These are phyloP conservation scores for Coryphaenoides rupestris DNA, from an alignment of 2,113 vertebrate genomes.

Conservation along the genomic window DNA sequence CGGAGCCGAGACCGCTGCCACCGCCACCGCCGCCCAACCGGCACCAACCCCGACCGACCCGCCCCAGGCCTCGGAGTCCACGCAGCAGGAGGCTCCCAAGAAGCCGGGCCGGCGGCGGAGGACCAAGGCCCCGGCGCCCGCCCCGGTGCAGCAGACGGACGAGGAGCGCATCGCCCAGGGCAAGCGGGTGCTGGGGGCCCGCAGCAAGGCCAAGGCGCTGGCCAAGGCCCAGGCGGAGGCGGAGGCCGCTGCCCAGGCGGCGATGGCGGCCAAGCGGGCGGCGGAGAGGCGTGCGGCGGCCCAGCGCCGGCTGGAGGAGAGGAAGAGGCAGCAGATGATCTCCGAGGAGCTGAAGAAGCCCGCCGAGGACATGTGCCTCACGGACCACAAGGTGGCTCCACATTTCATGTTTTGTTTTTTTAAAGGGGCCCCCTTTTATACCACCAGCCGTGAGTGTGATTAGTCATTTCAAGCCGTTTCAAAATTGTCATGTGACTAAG, in stretches of 20 bases:
- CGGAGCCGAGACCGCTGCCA: too few species aligned
- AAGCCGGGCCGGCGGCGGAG: constrained; percentile 68
- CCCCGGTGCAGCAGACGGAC: constrained; percentile 44
- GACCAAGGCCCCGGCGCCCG: constrained; percentile 34
- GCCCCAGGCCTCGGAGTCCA: constrained; percentile 16
- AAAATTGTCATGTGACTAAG: too few species aligned
- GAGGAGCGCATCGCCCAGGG: constrained; percentile 60
- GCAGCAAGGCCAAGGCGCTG: constrained; percentile 77
- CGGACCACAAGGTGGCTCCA: constrained; percentile 87
- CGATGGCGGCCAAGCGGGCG: constrained; percentile 66
- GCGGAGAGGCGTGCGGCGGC: constrained; percentile 77
- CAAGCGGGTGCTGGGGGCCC: constrained; percentile 68
- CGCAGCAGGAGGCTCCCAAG: constrained; percentile 46
- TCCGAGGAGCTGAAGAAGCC: constrained; percentile 95
- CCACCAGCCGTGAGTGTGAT: too few species aligned
- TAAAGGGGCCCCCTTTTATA: too few species aligned
- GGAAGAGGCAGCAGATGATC: constrained; percentile 87
- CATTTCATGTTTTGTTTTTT: too few species aligned
- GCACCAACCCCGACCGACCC: constrained; percentile 13
- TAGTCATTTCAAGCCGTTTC: too few species aligned
- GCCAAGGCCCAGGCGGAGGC: constrained; percentile 80
- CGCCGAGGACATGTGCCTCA: constrained; percentile 92
- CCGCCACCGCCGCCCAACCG: constrained; percentile 27
- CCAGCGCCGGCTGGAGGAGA: constrained; percentile 85
- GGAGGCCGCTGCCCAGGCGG: constrained; percentile 68